Percentiles rank a stretch among this genome's conserved stretches.
Evolutionary conservation across 2,888 invertebrate species (phyloP).

Genomic region (Diarsia brunnea): DNA sequence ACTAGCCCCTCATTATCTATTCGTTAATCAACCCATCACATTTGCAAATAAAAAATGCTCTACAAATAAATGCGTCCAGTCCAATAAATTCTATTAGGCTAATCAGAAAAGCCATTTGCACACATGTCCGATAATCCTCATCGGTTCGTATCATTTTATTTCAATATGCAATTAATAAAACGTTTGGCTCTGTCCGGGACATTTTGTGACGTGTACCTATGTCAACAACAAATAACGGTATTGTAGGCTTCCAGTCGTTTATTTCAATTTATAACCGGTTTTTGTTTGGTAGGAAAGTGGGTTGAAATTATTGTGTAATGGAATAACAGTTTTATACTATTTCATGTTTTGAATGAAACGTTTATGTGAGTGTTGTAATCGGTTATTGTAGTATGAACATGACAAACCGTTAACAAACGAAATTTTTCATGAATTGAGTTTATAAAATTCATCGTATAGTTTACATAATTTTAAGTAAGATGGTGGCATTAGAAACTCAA

Average conservation of each 20-base stretch:
- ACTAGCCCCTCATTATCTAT: not conserved
- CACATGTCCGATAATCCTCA: constrained; percentile 18
- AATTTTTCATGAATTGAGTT: too few relatives aligned
- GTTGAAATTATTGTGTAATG: not conserved
- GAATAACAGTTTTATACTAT: not conserved
- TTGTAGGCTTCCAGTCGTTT: constrained; percentile 19
- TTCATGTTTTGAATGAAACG: constrained; percentile 9
- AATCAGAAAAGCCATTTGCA: constrained; percentile 16
- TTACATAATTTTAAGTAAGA: too few relatives aligned
- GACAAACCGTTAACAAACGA: too few relatives aligned
- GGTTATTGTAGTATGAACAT: too few relatives aligned
- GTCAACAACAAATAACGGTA: constrained; percentile 35
- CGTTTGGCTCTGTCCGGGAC: constrained; percentile 43
- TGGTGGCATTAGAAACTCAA: too few relatives aligned
- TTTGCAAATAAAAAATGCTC: not conserved
- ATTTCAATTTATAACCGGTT: constrained; percentile 7
- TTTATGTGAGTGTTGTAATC: too few relatives aligned
- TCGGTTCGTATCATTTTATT: constrained; percentile 23
- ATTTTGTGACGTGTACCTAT: constrained; percentile 39
- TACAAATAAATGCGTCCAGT: constrained; percentile 3
- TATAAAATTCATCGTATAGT: too few relatives aligned
- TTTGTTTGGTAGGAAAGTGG: constrained; percentile 11
- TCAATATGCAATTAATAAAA: constrained; percentile 42
- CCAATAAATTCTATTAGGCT: not conserved
- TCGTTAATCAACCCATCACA: not conserved